Conservation (phyloP, 2,888 invertebrate genomes). For the Phorcus lineatus region DNA sequence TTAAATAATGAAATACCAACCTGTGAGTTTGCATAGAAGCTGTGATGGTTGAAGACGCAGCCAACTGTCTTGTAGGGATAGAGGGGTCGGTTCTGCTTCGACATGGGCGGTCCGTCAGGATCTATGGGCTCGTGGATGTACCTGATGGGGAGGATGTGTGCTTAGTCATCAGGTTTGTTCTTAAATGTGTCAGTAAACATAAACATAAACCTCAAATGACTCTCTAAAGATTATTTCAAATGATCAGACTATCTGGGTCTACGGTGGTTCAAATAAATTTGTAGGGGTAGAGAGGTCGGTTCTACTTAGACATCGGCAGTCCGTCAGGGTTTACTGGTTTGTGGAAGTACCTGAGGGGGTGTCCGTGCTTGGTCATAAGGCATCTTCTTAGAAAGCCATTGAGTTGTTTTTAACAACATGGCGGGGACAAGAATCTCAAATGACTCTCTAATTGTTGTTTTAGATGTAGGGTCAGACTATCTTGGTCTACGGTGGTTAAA, state of each 20-base stretch:
- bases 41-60: conserved; percentile 75
- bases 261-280: conserved; percentile 27
- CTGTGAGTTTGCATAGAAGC: conserved; percentile 75
- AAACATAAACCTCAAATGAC: no score
- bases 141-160: conserved; percentile 46
- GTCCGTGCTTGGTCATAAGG: no score
- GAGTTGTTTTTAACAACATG: no score
- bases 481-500: no score
- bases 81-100: conserved; percentile 64
- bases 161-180: no score
- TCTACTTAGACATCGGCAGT: conserved; percentile 68
- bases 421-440: no score
- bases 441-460: no score
- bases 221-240: no score
- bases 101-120: conserved; percentile 71
- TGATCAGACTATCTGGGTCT: no score
- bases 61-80: conserved; percentile 75
- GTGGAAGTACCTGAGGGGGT: conserved; percentile 68
- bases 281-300: conserved; percentile 72
- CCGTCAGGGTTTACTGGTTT: conserved; percentile 70
- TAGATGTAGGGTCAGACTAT: no score
- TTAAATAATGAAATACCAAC: conserved; percentile 43
- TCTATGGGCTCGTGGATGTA: conserved; percentile 72
- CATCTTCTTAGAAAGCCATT: no score
- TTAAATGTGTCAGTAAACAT: no score